Conservation (phyloP, 2,797 vertebrate species). For the Silurus aristotelis region DNA sequence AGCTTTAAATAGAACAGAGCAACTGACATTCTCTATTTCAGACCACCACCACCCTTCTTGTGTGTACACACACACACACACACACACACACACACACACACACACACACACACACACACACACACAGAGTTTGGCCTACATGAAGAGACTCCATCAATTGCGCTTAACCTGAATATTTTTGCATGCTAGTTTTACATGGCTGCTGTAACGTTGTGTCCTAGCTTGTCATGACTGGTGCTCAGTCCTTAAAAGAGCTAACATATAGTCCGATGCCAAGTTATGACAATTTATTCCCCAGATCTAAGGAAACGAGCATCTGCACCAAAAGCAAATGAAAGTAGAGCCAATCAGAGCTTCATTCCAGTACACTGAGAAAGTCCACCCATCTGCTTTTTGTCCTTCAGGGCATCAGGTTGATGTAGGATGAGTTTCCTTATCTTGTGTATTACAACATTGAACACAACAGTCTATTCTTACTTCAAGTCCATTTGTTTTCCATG, state of each 20-base stretch:
- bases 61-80: conserved; percentile 18
- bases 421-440: neutral
- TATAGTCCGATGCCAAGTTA: neutral
- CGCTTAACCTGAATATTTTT: conserved; percentile 35
- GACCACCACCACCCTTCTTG: conserved; percentile 46
- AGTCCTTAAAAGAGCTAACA: neutral
- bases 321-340: neutral
- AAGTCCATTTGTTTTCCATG: neutral
- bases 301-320: neutral
- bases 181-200: neutral
- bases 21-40: conserved; percentile 72
- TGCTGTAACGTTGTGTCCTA: conserved; percentile 7
- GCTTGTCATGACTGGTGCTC: neutral
- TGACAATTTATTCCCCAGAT: too few relatives aligned
- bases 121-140: conserved; percentile 19
- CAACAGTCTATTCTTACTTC: neutral
- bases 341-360: neutral
- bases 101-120: conserved; percentile 23
- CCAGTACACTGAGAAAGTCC: neutral
- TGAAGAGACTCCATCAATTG: conserved; percentile 25
- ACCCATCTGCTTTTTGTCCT: conserved; percentile 16
- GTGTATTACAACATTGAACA: neutral
- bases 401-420: conserved; percentile 8
- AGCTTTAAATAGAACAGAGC: conserved; percentile 71
- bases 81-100: neutral